These are phyloP conservation scores for Micronycteris hirsuta DNA, from an alignment of 2,113 vertebrate species.

Conservation along the genomic window DNA sequence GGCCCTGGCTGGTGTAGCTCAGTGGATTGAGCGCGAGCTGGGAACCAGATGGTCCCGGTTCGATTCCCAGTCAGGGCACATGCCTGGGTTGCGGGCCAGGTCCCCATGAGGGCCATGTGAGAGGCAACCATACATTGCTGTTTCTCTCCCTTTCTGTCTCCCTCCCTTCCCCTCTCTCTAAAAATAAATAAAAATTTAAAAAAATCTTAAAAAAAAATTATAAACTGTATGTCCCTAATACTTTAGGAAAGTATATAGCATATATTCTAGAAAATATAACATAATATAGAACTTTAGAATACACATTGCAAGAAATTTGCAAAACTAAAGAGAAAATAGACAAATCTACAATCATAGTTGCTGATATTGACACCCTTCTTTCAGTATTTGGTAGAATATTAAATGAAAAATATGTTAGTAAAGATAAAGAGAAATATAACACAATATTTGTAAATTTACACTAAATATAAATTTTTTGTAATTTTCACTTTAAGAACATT, in stretches of 20 bases:
- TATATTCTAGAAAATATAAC: neutral
- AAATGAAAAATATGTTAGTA: neutral
- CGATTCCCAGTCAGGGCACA: no score
- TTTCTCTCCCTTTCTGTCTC: no score
- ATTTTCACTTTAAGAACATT: neutral
- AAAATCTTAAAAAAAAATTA: no score
- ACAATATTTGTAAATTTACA: neutral
- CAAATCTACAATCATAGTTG: neutral
- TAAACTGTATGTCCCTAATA: neutral
- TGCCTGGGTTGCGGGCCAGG: no score
- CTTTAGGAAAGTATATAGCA: neutral
- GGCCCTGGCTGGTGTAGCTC: no score
- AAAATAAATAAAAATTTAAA: no score
- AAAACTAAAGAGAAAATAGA: neutral
- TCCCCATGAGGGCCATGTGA: no score
- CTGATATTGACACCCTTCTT: neutral
- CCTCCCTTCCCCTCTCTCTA: no score
- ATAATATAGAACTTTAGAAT: neutral
- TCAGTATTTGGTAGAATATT: neutral
- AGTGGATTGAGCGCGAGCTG: no score
- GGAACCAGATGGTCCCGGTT: no score
- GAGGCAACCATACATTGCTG: no score
- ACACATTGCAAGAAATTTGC: neutral
- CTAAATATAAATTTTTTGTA: neutral
- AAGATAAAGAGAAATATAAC: neutral